These are phyloP conservation scores for Tragelaphus strepsiceros DNA, from an alignment of 2,113 vertebrate genomes.

Conservation along the genomic window DNA sequence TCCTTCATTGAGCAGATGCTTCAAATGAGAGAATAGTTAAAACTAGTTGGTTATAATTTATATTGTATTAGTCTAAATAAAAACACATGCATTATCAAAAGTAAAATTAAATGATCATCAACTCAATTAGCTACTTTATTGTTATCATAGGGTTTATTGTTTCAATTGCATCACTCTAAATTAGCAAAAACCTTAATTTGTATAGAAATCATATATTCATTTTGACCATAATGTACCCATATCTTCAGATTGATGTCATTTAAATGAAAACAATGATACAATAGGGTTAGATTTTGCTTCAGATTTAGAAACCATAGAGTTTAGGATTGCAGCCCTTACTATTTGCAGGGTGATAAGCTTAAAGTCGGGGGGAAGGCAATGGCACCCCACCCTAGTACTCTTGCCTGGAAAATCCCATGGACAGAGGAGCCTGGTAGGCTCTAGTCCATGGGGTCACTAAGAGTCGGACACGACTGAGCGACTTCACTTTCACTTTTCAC, in stretches of 20 bases:
- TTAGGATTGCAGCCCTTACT: neutral
- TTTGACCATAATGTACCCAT: constrained; percentile 52
- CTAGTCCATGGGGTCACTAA: too few relatives aligned
- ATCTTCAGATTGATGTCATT: constrained; percentile 57
- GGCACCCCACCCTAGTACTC: too few relatives aligned
- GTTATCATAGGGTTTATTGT: constrained; percentile 75
- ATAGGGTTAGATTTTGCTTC: neutral
- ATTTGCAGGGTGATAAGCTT: neutral
- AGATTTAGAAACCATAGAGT: neutral
- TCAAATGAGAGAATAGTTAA: constrained; percentile 68
- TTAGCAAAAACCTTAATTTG: constrained; percentile 73
- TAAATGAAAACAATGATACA: constrained; percentile 12
- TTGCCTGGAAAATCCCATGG: too few relatives aligned
- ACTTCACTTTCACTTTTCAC: too few relatives aligned
- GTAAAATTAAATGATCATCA: constrained; percentile 78
- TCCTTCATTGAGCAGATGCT: constrained; percentile 40
- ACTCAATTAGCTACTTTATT: constrained; percentile 75
- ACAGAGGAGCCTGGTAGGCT: too few relatives aligned
- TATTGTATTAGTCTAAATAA: constrained; percentile 65
- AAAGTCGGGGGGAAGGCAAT: neutral
- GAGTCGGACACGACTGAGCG: too few relatives aligned
- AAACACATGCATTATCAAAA: constrained; percentile 71
- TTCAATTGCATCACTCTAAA: constrained; percentile 68
- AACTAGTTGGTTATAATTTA: constrained; percentile 73
- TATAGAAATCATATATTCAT: constrained; percentile 71